phyloP scores from a whole-genome alignment of 2,113 vertebrate genomes.

The Mustelus asterias region DNA sequence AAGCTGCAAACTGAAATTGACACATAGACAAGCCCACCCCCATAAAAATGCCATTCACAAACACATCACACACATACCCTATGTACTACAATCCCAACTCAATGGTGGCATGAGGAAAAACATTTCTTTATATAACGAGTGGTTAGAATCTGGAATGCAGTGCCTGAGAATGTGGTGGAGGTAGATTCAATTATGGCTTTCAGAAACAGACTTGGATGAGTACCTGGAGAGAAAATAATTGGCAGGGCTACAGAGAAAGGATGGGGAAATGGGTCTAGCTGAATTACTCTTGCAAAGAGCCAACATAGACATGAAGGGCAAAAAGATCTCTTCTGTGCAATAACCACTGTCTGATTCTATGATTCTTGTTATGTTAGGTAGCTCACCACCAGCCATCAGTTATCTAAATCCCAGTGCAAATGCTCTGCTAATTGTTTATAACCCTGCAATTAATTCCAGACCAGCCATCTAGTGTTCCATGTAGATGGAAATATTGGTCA shows the following conservation, averaged over 20 bases:
- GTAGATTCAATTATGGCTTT: background rate
- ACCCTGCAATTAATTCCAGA: background rate
- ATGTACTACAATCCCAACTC: slow-evolving; percentile 9
- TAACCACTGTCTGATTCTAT: background rate
- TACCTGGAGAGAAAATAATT: background rate
- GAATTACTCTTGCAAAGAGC: background rate
- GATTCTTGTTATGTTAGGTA: background rate
- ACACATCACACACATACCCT: background rate
- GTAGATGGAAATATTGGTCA: background rate
- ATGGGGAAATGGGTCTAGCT: background rate
- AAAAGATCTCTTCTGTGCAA: background rate
- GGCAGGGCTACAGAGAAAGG: background rate
- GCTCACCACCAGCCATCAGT: background rate
- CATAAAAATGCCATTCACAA: background rate
- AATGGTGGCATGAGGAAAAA: background rate
- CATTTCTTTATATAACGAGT: background rate
- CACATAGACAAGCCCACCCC: background rate
- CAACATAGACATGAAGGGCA: background rate
- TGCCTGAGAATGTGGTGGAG: background rate
- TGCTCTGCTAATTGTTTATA: background rate
- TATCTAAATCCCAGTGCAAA: background rate
- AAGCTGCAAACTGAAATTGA: background rate
- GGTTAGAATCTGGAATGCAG: background rate
- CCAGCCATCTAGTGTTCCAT: background rate
- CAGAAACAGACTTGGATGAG: background rate